phyloP scores from a whole-genome alignment of 2,113 vertebrate species.

The Tupaia chinensis region DNA sequence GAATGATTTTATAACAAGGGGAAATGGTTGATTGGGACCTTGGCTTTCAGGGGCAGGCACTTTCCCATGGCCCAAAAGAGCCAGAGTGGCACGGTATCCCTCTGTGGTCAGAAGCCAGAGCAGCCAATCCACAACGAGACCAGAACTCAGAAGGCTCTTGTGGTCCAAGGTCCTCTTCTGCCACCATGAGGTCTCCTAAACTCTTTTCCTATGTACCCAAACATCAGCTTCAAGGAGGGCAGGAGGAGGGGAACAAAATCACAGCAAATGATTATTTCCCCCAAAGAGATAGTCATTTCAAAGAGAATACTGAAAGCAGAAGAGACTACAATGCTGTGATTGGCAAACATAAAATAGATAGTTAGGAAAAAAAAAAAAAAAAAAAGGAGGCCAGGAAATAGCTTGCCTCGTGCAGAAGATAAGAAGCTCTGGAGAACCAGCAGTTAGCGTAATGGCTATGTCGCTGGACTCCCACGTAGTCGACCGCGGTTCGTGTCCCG shows the following conservation, averaged over 20 bases:
- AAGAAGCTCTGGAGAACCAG: background rate
- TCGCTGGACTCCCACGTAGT: too few species aligned
- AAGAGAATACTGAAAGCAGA: background rate
- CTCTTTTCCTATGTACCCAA: background rate
- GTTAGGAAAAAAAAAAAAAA: background rate
- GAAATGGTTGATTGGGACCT: background rate
- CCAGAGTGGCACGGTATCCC: background rate
- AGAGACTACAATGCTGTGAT: background rate
- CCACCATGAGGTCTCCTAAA: background rate
- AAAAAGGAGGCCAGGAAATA: background rate
- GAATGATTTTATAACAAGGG: background rate
- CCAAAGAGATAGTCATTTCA: background rate
- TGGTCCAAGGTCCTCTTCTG: background rate
- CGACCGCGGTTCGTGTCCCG: too few species aligned
- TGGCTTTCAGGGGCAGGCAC: background rate
- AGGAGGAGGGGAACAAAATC: background rate
- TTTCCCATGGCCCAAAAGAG: background rate
- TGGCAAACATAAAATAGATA: background rate
- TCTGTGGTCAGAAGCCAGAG: background rate
- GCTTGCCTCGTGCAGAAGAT: background rate
- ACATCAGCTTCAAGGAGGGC: background rate
- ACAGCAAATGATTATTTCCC: background rate
- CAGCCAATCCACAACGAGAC: background rate
- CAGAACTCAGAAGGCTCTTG: background rate
- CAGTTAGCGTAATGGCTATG: too few species aligned